Conservation (phyloP, 1,140 invertebrate species). For the Brachionus plicatilis region DNA sequence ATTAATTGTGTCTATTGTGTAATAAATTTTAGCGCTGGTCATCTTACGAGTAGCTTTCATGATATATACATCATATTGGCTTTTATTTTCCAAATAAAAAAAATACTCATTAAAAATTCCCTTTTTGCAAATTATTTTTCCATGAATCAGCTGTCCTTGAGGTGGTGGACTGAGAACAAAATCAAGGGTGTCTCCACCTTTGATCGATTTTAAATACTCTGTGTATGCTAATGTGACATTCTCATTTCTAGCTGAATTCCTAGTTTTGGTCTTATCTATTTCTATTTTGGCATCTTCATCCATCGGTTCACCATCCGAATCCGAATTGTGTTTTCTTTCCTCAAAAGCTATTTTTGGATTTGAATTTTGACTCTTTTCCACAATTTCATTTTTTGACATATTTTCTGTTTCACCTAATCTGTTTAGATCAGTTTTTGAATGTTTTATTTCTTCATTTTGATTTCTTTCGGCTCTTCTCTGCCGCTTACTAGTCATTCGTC, state of each 20-base stretch:
- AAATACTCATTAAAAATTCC: conserved; percentile 37
- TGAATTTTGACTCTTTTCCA: background rate
- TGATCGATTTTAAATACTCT: background rate
- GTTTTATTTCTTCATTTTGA: background rate
- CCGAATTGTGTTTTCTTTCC: background rate
- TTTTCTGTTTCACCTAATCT: background rate
- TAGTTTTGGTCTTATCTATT: background rate
- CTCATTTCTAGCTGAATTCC: background rate
- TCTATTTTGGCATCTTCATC: background rate
- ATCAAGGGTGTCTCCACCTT: background rate
- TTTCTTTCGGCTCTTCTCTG: background rate
- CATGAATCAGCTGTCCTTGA: conserved; percentile 1
- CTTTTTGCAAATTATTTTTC: conserved; percentile 39
- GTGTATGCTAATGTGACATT: background rate
- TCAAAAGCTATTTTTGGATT: conserved; percentile 10
- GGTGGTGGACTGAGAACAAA: conserved; percentile 3
- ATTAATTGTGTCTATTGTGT: conserved; percentile 30
- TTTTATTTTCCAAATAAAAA: conserved; percentile 27
- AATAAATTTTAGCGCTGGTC: conserved; percentile 27
- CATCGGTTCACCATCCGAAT: conserved; percentile 28
- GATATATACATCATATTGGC: background rate
- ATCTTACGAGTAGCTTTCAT: conserved; percentile 33
- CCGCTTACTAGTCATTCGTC: conserved; percentile 6
- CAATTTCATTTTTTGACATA: background rate
- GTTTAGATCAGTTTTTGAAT: background rate